These are phyloP conservation scores for Tetragnatha montana DNA, from an alignment of 2,888 invertebrate species.

Conservation along the genomic window DNA sequence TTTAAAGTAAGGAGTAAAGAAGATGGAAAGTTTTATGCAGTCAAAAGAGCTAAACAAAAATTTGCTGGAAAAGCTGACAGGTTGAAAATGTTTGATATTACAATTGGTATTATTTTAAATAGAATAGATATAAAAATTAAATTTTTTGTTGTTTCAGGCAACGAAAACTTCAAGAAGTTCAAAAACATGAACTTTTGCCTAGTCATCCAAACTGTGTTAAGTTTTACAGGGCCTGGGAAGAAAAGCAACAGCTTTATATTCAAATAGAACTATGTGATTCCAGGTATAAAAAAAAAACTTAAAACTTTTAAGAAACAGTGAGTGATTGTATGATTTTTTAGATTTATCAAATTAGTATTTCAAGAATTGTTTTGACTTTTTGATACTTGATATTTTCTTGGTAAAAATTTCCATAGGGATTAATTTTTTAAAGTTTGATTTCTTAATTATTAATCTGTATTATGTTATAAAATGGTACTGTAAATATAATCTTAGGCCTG, in stretches of 20 bases:
- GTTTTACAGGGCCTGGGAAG: slow-evolving; percentile 85
- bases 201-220: slow-evolving; percentile 82
- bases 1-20: slow-evolving; percentile 82
- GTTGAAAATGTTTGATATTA: slow-evolving; percentile 72
- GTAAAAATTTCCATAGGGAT: neutral
- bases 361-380: neutral
- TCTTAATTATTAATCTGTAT: neutral
- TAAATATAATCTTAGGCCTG: too few species aligned
- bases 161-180: slow-evolving; percentile 82
- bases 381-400: neutral
- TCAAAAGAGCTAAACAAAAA: slow-evolving; percentile 82
- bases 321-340: too few species aligned
- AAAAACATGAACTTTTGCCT: slow-evolving; percentile 83
- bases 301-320: too few species aligned
- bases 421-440: neutral
- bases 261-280: slow-evolving; percentile 84
- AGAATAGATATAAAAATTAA: slow-evolving; percentile 59
- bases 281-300: slow-evolving; percentile 74
- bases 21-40: slow-evolving; percentile 83
- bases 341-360: neutral
- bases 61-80: slow-evolving; percentile 81
- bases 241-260: slow-evolving; percentile 82
- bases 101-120: slow-evolving; percentile 60
- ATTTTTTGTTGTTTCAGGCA: slow-evolving; percentile 75
- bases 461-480: too few species aligned